Conservation (phyloP, 2,888 invertebrate species). For the Drosophila birchii region DNA sequence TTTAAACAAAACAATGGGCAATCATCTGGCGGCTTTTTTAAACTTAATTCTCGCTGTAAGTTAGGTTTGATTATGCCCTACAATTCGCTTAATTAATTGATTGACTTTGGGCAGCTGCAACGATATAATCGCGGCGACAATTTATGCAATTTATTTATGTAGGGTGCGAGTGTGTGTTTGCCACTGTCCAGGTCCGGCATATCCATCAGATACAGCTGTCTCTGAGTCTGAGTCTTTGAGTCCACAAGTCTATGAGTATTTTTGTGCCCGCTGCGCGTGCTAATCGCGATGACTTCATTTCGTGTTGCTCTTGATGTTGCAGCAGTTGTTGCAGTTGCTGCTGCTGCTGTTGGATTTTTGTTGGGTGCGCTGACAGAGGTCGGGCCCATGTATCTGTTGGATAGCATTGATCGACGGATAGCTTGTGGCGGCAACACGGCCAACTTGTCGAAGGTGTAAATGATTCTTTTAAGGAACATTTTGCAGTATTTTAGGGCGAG, state of each 20-base stretch:
- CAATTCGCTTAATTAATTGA: slow-evolving; percentile 51
- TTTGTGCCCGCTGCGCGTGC: slow-evolving; percentile 51
- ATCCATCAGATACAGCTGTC: slow-evolving; percentile 60
- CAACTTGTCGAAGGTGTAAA: slow-evolving; percentile 54
- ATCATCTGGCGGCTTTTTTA: slow-evolving; percentile 23
- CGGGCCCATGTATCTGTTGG: slow-evolving; percentile 57
- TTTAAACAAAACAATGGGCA: slow-evolving; percentile 30
- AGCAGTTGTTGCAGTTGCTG: slow-evolving; percentile 2
- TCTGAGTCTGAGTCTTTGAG: slow-evolving; percentile 1
- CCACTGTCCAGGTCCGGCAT: slow-evolving; percentile 28
- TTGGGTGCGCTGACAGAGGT: slow-evolving; percentile 60
- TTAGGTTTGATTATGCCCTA: slow-evolving; percentile 36
- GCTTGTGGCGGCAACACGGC: slow-evolving; percentile 11
- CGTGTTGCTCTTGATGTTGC: slow-evolving; percentile 53
- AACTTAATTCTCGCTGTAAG: slow-evolving; percentile 37
- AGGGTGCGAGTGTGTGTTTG: slow-evolving; percentile 39
- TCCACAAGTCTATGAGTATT: slow-evolving; percentile 1
- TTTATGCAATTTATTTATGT: slow-evolving; percentile 54
- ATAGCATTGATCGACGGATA: slow-evolving; percentile 45
- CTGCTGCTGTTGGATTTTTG: slow-evolving; percentile 23
- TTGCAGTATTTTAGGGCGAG: slow-evolving; percentile 1
- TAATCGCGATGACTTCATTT: slow-evolving; percentile 79
- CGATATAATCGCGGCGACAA: slow-evolving; percentile 41
- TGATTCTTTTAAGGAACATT: slow-evolving; percentile 36
- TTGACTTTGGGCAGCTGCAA: slow-evolving; percentile 33